Evolutionary conservation across 2,888 invertebrate genomes (phyloP), one percentile per base, ranked within the genome.

Genomic region (Cryptophagus acutangulus): DNA sequence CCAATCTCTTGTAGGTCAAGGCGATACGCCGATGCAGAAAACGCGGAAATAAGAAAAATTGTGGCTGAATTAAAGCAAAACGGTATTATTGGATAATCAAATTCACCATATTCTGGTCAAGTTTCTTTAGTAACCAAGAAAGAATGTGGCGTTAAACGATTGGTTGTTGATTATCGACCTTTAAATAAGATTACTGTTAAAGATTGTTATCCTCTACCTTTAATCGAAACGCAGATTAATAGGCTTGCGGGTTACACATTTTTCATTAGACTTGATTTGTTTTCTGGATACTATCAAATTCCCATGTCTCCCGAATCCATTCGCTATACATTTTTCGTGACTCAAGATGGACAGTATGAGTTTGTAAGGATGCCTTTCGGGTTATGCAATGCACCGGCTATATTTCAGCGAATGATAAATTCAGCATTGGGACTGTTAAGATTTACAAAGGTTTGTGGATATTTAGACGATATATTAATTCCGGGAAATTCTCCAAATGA

Each of bases 351-450:
- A 2, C 45, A 38, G n/a, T 45, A 33, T 15, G 45, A 45, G 17
- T 45, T 31, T 17, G 17, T 29, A 12, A 12, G 29, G 8, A 14
- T 38, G 1, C 38, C 38, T 18, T 42, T 42, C 25, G 38, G 42
- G 3, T 13, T 42, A 25, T 26, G 18, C 20, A 40, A 46, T 29
- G 45, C 38, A 9, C 46, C 45, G 8, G n/a, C 40, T 12, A 36
- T 44, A 12, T 67, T 63, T 43, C 60, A 61, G 38, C 40, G 58
- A 13, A 48, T 58, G 36, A 58, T 65, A 3, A 44, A 48, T 36
- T 36, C 15, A 12, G 28, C 44, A 16, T 16, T 45, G n/a, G 41
- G 35, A 1, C 24, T 42, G 5, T 28, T 42, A 10, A 2, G 40
- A 16, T 36, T 45, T 17, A 13, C 17, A 1, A 42, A 43, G 24